These are phyloP conservation scores for Protodeltote pygarga DNA, from an alignment of 2,888 invertebrate species.

Conservation along the genomic window DNA sequence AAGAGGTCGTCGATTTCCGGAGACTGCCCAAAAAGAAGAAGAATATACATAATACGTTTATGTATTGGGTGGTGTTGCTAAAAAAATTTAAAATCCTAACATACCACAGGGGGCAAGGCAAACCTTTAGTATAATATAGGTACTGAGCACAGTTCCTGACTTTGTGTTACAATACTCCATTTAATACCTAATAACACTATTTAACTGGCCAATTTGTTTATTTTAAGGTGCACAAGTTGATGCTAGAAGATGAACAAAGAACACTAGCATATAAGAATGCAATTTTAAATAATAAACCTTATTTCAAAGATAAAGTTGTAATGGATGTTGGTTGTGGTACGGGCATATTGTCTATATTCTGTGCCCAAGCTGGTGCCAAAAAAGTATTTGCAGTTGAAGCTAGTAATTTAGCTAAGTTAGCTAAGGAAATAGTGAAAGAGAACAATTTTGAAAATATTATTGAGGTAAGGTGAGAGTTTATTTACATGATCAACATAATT, in stretches of 20 bases:
- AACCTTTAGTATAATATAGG: no score
- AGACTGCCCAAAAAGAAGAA: no score
- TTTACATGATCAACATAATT: no score
- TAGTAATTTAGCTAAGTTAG: conserved; percentile 89
- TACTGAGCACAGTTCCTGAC: no score
- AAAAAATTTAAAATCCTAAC: no score
- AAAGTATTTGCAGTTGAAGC: conserved; percentile 95
- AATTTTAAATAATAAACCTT: conserved; percentile 88
- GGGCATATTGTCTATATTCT: conserved; percentile 95
- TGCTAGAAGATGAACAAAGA: conserved; percentile 92
- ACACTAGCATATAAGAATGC: conserved; percentile 93
- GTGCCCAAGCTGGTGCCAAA: conserved; percentile 95
- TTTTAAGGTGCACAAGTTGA: conserved; percentile 91
- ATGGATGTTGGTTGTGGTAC: conserved; percentile 96
- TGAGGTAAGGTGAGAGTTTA: conserved; percentile 77
- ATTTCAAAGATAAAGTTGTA: conserved; percentile 92
- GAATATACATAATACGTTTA: no score
- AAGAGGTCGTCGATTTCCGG: no score
- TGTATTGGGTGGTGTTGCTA: no score
- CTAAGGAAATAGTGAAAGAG: conserved; percentile 89
- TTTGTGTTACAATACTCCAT: not conserved
- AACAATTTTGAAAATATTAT: conserved; percentile 90
- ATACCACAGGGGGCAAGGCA: no score
- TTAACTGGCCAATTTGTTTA: not conserved
- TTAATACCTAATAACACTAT: not conserved